Evolutionary conservation across 2,113 vertebrate genomes (phyloP).

Genomic region (Dermatemys mawii): DNA sequence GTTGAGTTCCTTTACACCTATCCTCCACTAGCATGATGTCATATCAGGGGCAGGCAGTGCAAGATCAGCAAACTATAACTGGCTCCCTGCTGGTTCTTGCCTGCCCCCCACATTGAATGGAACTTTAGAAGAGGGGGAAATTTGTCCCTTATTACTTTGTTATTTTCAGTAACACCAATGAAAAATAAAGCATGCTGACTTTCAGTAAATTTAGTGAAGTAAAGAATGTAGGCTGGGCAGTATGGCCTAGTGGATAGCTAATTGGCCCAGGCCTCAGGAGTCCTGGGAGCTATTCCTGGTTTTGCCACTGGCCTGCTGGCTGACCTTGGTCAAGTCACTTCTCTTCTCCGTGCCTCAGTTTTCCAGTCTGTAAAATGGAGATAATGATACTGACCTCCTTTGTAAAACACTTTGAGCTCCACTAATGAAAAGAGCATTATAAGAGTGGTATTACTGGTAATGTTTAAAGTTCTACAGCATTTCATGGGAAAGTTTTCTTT

Average conservation of each 20-base stretch:
- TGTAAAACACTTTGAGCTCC: background rate
- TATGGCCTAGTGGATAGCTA: accelerated
- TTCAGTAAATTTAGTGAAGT: background rate
- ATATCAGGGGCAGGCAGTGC: background rate
- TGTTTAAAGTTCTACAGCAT: background rate
- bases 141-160: background rate
- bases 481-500: background rate
- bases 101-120: background rate
- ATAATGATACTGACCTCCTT: background rate
- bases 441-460: background rate
- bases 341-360: too few species aligned
- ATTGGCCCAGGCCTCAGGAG: too few species aligned
- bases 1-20: background rate
- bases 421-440: background rate
- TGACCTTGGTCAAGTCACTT: too few species aligned
- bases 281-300: too few species aligned
- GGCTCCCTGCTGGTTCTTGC: background rate
- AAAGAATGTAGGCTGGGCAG: background rate
- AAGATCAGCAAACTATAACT: background rate
- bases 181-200: background rate
- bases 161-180: slow-evolving; percentile 4
- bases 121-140: background rate
- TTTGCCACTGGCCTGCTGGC: too few species aligned
- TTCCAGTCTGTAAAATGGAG: too few species aligned
- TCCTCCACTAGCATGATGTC: background rate